Conservation (phyloP, 2,888 invertebrate genomes). For the Litoditis marina region DNA sequence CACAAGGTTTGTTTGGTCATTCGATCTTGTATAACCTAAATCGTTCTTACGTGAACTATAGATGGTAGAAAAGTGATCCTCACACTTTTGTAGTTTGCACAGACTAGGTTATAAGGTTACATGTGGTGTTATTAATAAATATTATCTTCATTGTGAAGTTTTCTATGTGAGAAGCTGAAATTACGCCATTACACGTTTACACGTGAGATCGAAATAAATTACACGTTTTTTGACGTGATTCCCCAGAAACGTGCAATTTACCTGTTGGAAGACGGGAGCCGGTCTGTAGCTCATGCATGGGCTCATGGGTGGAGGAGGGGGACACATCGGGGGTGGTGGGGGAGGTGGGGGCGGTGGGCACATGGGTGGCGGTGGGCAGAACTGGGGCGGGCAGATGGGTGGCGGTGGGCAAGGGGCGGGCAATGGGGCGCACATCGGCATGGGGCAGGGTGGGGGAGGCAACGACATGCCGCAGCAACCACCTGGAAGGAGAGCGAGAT, state of each 20-base stretch:
- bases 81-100: too few relatives aligned
- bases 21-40: too few relatives aligned
- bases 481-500: conserved; percentile 24
- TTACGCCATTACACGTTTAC: too few relatives aligned
- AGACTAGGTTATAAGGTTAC: too few relatives aligned
- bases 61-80: too few relatives aligned
- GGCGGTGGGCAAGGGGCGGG: conserved; percentile 55
- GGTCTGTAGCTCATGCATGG: conserved; percentile 30
- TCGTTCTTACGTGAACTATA: too few relatives aligned
- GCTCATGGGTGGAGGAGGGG: conserved; percentile 45
- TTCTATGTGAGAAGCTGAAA: too few relatives aligned
- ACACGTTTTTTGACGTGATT: too few relatives aligned
- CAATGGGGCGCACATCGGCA: conserved; percentile 36
- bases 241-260: background rate
- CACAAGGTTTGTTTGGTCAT: too few relatives aligned
- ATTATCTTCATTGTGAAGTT: too few relatives aligned
- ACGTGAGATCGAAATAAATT: too few relatives aligned
- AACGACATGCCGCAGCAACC: conserved; percentile 40
- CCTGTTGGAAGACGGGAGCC: conserved; percentile 20
- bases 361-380: conserved; percentile 54
- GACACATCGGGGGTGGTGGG: conserved; percentile 51
- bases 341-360: conserved; percentile 55
- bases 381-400: conserved; percentile 48
- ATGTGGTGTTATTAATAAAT: too few relatives aligned
- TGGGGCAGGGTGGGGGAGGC: conserved; percentile 29